These are phyloP conservation scores for Sphenodon punctatus DNA, from an alignment of 2,797 vertebrate genomes.

Conservation along the genomic window DNA sequence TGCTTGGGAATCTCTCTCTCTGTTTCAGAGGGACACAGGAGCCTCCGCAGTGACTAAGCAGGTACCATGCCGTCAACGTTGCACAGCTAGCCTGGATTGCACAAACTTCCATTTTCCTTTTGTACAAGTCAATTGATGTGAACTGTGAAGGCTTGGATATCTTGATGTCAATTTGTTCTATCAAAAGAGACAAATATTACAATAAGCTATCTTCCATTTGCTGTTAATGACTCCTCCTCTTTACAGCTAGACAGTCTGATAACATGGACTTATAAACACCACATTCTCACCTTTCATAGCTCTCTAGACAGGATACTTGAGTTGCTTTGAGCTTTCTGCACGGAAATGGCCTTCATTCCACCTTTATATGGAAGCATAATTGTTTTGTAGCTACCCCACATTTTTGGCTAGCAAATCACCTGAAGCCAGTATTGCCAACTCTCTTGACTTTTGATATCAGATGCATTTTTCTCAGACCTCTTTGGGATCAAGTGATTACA, in stretches of 20 bases:
- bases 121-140: constrained; percentile 54
- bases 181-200: constrained; percentile 57
- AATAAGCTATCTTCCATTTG: constrained; percentile 32
- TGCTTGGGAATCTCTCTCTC: constrained; percentile 84
- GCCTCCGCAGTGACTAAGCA: constrained; percentile 93
- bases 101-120: constrained; percentile 52
- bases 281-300: constrained; percentile 19
- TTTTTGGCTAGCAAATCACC: constrained; percentile 1
- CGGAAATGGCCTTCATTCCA: constrained; percentile 5
- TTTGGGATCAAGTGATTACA: too few species aligned
- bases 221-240: constrained; percentile 25
- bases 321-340: constrained; percentile 38
- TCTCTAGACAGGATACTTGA: constrained; percentile 7
- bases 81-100: constrained; percentile 70
- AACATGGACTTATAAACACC: not conserved
- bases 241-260: constrained; percentile 28
- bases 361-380: not conserved
- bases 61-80: constrained; percentile 87
- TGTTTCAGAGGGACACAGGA: constrained; percentile 99
- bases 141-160: constrained; percentile 74
- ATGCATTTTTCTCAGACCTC: too few species aligned
- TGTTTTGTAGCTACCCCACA: constrained; percentile 16
- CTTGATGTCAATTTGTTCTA: constrained; percentile 51
- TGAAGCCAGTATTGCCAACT: too few species aligned
- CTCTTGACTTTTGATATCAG: too few species aligned